Base-by-base conservation (phyloP, 2,113 vertebrate species). In the Dissostichus mawsoni region DNA sequence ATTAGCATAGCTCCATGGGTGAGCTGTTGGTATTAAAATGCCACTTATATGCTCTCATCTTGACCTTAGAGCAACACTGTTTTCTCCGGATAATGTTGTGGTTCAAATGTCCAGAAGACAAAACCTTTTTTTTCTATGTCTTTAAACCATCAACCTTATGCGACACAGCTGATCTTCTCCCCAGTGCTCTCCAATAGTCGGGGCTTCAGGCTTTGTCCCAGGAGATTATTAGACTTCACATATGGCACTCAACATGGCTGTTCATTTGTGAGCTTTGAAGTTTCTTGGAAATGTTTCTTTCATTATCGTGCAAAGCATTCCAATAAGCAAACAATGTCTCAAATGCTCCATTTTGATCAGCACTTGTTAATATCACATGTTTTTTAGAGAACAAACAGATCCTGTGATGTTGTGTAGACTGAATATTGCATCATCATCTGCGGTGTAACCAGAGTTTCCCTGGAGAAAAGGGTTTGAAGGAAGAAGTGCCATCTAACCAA, bases 361-460 rank as follows among this genome's bases (percentile, higher is more conserved):
- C 63, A 64, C 67, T 59, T 51, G 6, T 61, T 16, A 36, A 23
- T 52, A 10, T 20, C 44, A 48, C 5, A 44, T 62, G 11, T 18
- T 44, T 20, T 58, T 55, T 20, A 52, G 18, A 41, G n/a, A 44
- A 44, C 62, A 75, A 77, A 87, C 50, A 65, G 2, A 67, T 33
- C 18, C 2, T 12, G 17, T 83, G 78, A 84, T 81, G 69, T 20
- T 70, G 78, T 62, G 29, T 58, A 73, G 71, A 33, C 78, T 67
- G 50, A 58, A 73, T 73, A 63, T 89, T 89, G 78, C 76, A 77
- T 90, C 85, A 82, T 66, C 47, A 1, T 29, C 69, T 50, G 53
- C 67, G 57, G 87, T 85, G 92, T 90, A 93, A 94, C 83, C 74
- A 76, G 90, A 93, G 84, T 87, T 67, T 77, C 81, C 90, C 81